phyloP scores from a whole-genome alignment of 2,888 invertebrate species.

The Dorcus hopei region DNA sequence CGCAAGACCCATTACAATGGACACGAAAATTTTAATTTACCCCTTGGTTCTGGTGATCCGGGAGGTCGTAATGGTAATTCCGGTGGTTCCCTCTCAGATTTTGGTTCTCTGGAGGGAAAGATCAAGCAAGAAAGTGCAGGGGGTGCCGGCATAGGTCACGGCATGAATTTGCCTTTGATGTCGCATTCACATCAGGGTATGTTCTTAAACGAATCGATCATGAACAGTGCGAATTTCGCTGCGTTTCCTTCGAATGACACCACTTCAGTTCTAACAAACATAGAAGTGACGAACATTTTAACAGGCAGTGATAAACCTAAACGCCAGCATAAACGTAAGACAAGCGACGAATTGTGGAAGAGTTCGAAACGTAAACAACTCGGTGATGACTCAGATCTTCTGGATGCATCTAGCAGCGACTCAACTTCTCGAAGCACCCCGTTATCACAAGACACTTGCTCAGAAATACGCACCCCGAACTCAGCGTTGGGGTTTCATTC shows the following conservation, averaged over 20 bases:
- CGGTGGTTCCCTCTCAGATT: slow-evolving; percentile 50
- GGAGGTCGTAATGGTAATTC: slow-evolving; percentile 52
- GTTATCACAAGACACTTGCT: slow-evolving; percentile 49
- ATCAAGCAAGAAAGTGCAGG: slow-evolving; percentile 48
- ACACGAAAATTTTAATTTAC: slow-evolving; percentile 62
- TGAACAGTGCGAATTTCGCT: slow-evolving; percentile 44
- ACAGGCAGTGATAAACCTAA: slow-evolving; percentile 46
- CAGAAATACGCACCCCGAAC: slow-evolving; percentile 53
- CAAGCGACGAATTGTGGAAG: slow-evolving; percentile 59
- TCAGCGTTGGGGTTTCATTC: slow-evolving; percentile 59
- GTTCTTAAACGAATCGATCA: slow-evolving; percentile 46
- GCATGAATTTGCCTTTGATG: slow-evolving; percentile 33
- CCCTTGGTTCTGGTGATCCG: slow-evolving; percentile 66
- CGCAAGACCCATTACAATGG: slow-evolving; percentile 45
- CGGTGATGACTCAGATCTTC: slow-evolving; percentile 54
- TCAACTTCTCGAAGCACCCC: slow-evolving; percentile 60
- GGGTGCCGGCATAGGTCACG: slow-evolving; percentile 35
- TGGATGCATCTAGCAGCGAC: slow-evolving; percentile 63
- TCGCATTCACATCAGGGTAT: slow-evolving; percentile 41
- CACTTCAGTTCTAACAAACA: slow-evolving; percentile 36
- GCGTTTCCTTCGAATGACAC: slow-evolving; percentile 38
- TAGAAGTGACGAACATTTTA: slow-evolving; percentile 44
- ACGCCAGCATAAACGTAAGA: slow-evolving; percentile 57
- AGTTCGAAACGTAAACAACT: slow-evolving; percentile 55
- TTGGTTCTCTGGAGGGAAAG: slow-evolving; percentile 43